phyloP scores from a whole-genome alignment of 2,888 invertebrate species.

The Chydorus sphaericus region DNA sequence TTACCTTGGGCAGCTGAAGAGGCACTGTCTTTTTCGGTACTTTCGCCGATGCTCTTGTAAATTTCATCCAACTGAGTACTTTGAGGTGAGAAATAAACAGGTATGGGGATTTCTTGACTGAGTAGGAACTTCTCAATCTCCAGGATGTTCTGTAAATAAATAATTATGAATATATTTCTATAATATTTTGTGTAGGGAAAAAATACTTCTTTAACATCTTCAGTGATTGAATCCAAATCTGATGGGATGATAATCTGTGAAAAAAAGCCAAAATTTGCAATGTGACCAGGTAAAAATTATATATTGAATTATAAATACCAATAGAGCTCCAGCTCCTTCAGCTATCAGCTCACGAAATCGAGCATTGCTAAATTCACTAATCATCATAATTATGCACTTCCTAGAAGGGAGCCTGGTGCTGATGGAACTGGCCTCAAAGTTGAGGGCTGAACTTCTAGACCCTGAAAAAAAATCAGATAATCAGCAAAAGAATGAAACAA shows the following conservation, averaged over 20 bases:
- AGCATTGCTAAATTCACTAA: conserved; percentile 64
- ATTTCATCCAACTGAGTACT: conserved; percentile 56
- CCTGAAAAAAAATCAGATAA: conserved; percentile 38
- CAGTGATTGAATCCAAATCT: conserved; percentile 45
- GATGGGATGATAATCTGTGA: no score
- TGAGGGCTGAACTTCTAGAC: conserved; percentile 68
- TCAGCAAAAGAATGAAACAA: conserved; percentile 1
- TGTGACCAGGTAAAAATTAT: no score
- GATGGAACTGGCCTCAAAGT: conserved; percentile 74
- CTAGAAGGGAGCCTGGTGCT: conserved; percentile 73
- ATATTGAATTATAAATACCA: conserved; percentile 70
- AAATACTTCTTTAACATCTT: conserved; percentile 48
- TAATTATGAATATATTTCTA: background rate
- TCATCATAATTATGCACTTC: conserved; percentile 68
- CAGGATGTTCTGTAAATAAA: conserved; percentile 42
- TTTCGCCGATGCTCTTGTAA: conserved; percentile 53
- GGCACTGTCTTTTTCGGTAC: conserved; percentile 49
- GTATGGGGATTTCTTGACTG: conserved; percentile 61
- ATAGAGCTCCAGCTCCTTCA: conserved; percentile 62
- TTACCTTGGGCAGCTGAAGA: conserved; percentile 57
- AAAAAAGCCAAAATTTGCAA: no score
- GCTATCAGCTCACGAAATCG: conserved; percentile 56
- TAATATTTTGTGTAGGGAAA: background rate
- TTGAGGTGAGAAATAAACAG: conserved; percentile 75
- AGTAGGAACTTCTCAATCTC: conserved; percentile 57